Evolutionary conservation across 2,797 vertebrate genomes (phyloP).

Genomic region (Limnodromus scolopaceus): DNA sequence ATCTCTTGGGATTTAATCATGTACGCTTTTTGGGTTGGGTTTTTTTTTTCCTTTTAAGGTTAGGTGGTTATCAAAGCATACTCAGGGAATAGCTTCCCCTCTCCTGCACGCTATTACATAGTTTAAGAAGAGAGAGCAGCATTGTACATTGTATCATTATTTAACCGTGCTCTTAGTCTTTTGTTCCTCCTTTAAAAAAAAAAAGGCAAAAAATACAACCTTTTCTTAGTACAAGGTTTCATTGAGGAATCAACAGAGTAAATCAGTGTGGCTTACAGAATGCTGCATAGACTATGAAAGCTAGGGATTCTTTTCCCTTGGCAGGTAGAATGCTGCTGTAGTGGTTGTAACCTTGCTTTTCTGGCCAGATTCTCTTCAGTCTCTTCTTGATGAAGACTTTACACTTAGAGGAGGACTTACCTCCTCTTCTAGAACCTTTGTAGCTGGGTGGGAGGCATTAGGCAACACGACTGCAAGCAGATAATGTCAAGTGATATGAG

Average conservation of each 20-base stretch:
- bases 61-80: neutral
- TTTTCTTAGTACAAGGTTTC: neutral
- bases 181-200: neutral
- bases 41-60: neutral
- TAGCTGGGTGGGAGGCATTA: neutral
- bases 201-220: fast-evolving
- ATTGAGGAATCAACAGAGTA: neutral
- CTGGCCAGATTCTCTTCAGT: neutral
- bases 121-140: neutral
- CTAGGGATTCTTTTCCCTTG: neutral
- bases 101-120: fast-evolving
- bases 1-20: neutral
- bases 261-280: neutral
- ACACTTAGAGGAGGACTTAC: neutral
- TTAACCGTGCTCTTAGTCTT: neutral
- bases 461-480: neutral
- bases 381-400: neutral
- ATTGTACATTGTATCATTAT: neutral
- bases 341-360: neutral
- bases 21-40: neutral
- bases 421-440: neutral
- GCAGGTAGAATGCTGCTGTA: neutral
- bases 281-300: neutral
- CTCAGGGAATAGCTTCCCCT: neutral
- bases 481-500: neutral